phyloP scores from a whole-genome alignment of 2,888 invertebrate species.

The Graphium colonna region DNA sequence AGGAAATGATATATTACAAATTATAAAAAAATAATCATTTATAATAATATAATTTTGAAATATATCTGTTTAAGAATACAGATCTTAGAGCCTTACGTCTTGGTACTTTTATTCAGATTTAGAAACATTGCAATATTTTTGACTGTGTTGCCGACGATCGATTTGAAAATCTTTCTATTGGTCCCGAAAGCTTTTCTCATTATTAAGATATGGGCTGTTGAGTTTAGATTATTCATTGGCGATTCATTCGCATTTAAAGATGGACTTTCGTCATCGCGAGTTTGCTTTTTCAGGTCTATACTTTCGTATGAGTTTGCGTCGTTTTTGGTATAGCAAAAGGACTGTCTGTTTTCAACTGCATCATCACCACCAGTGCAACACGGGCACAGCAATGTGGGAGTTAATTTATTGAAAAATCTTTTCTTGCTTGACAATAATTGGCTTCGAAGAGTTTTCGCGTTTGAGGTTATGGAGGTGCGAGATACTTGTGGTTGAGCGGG shows the following conservation, averaged over 20 bases:
- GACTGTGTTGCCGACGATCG: conserved; percentile 45
- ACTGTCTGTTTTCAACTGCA: conserved; percentile 28
- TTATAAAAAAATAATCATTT: no score
- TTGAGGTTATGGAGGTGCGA: conserved; percentile 39
- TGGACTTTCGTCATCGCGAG: conserved; percentile 30
- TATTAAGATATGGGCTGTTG: conserved; percentile 32
- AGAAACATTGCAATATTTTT: conserved; percentile 38
- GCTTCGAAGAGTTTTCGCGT: conserved; percentile 28
- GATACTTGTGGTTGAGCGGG: conserved; percentile 22
- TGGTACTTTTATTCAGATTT: conserved; percentile 9
- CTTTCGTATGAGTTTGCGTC: conserved; percentile 51
- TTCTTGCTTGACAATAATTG: conserved; percentile 34
- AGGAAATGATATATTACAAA: no score
- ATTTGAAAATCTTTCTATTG: conserved; percentile 42
- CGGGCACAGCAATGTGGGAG: conserved; percentile 52
- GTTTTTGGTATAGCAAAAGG: conserved; percentile 32
- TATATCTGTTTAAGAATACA: no score
- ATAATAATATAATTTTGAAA: no score
- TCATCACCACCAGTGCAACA: conserved; percentile 54
- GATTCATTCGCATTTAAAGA: conserved; percentile 51
- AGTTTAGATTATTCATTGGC: conserved; percentile 51
- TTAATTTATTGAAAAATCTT: conserved; percentile 17
- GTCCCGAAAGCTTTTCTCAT: conserved; percentile 38
- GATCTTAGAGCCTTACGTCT: no score
- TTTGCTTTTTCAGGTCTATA: conserved; percentile 41